These are phyloP conservation scores for Chymomyza fuscimana DNA, from an alignment of 2,888 invertebrate species.

Conservation along the genomic window DNA sequence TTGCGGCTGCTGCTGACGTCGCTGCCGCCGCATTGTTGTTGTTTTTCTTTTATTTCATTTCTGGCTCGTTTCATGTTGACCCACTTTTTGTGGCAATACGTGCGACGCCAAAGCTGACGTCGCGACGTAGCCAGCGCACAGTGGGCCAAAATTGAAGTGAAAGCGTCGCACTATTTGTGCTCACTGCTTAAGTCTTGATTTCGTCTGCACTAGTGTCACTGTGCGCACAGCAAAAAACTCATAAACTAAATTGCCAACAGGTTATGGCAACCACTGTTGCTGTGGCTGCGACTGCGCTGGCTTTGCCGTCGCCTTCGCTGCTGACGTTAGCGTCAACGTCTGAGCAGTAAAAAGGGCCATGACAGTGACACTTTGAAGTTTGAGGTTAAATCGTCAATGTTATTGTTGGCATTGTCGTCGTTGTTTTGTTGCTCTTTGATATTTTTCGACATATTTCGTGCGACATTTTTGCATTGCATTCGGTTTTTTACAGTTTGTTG, in stretches of 20 bases:
- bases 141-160: constrained; percentile 50
- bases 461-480: constrained; percentile 1
- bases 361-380: constrained; percentile 78
- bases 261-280: constrained; percentile 53
- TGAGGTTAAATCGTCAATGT: constrained; percentile 75
- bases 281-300: constrained; percentile 31
- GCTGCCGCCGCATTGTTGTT: constrained; percentile 35
- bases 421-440: constrained; percentile 24
- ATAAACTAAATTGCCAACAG: constrained; percentile 75
- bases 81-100: constrained; percentile 68
- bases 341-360: constrained; percentile 76
- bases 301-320: constrained; percentile 15
- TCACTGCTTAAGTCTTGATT: not conserved
- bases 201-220: constrained; percentile 32
- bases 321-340: constrained; percentile 7
- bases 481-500: not conserved
- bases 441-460: constrained; percentile 17
- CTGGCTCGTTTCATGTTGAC: constrained; percentile 72
- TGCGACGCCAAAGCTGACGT: constrained; percentile 34
- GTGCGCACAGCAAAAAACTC: constrained; percentile 60
- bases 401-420: constrained; percentile 30
- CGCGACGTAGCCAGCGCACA: constrained; percentile 44
- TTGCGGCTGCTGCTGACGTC: constrained; percentile 31
- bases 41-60: constrained; percentile 18
- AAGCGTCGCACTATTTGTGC: constrained; percentile 35